These are phyloP conservation scores for Pipa parva DNA, from an alignment of 2,113 vertebrate species.

Conservation along the genomic window DNA sequence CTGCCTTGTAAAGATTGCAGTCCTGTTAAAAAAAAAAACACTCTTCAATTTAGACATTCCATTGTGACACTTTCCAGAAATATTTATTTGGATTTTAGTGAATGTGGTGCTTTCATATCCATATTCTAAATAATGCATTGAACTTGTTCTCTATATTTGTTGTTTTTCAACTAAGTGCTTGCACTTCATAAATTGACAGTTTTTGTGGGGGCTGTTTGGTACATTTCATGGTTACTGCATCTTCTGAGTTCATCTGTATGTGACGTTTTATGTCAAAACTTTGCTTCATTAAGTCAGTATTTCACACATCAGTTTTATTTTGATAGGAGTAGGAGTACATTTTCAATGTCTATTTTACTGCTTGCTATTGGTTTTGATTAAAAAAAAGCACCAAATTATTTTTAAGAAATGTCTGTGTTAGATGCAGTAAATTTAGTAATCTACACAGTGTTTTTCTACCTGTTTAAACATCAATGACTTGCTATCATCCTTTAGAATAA, in stretches of 20 bases:
- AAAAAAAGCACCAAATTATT: too few relatives aligned
- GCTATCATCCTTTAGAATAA: too few relatives aligned
- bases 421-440: too few relatives aligned
- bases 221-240: not conserved
- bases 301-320: not conserved
- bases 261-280: slow-evolving; percentile 8
- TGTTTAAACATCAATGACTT: too few relatives aligned
- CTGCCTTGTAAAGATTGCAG: too few relatives aligned
- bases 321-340: not conserved
- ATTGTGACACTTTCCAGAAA: not conserved
- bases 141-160: not conserved
- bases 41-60: not conserved
- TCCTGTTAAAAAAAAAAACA: too few relatives aligned
- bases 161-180: slow-evolving; percentile 3
- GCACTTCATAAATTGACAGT: slow-evolving; percentile 3
- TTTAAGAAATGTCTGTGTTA: too few relatives aligned
- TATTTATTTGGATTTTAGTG: not conserved
- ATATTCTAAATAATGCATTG: not conserved
- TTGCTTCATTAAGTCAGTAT: slow-evolving; percentile 5
- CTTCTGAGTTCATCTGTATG: not conserved
- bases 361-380: not conserved
- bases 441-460: too few relatives aligned
- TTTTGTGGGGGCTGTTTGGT: slow-evolving; percentile 12
- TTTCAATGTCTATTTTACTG: not conserved
- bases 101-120: not conserved